Base-by-base conservation (phyloP, 2,113 vertebrate species). In the Hiodon alosoides region DNA sequence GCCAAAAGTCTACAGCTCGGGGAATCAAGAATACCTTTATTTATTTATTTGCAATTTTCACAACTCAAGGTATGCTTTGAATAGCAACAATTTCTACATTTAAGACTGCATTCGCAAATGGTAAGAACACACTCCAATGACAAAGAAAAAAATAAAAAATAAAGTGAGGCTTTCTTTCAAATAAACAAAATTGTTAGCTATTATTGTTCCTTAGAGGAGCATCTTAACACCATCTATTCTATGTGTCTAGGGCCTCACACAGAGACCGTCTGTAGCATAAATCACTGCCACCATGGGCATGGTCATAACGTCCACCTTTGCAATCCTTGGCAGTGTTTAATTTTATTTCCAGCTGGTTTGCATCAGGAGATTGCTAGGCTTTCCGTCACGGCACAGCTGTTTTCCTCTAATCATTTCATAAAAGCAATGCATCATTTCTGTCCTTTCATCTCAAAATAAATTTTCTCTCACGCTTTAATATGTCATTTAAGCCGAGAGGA, bases 281-380 rank as follows among this genome's bases (percentile, higher is more conserved):
- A 77, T 82, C 64, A 76, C 73, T 67, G 46, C 74, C 72, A 76
- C 71, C 59, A 62, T 73, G 51, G 14, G 74, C 75, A 79, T 76
- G 71, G 76, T 70, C 74, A 67, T 74, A 79, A 77, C 78, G 50
- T 81, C 64, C 70, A 74, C 79, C 76, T 75, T 74, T 61, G 73
- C 78, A 72, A 81, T 83, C 77, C 77, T 77, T 67, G 73, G 79
- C 80, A 78, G 67, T 65, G 81, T 85, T 83, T 79, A 84, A 88
- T 89, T 84, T 88, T 74, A 74, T 86, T 87, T 88, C 83, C 84
- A 84, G 81, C 76, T 81, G 81, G 61, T 88, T 89, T 87, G 81
- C 72, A 60, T 81, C 77, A 76, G 83, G 76, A 84, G 79, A 86
- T 85, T 84, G 83, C 77, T 73, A 80, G 74, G 76, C 80, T 75